Base-by-base conservation (phyloP, 2,113 vertebrate species). In the Mustela lutreola region DNA sequence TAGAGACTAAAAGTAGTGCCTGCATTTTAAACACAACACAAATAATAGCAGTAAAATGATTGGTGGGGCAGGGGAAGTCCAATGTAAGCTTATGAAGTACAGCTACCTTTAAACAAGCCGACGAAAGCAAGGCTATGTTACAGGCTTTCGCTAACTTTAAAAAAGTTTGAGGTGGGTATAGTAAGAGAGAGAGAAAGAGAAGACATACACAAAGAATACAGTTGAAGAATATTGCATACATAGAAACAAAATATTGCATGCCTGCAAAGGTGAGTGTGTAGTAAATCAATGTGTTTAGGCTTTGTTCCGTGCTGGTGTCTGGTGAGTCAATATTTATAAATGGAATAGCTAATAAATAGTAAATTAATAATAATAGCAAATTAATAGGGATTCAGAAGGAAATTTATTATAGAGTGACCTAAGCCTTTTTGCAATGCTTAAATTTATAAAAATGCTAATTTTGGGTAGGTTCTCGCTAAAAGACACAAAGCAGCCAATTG, bases 181-280 rank as follows among this genome's bases (percentile, higher is more conserved):
- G 48, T 63, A 33, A 36, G 7, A 12, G 0, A 60, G n/a, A 1
- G 6, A 0, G 10, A 1, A 4, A 39, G 7, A 31, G 9, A 26
- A 26, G 39, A 36, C 14, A 56, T 36, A 24, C 11, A 2, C n/a
- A n/a, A 91, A 89, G 24, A 75, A 56, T 11, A 14, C 4, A 60
- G 12, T 60, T 15, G 75, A 62, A 70, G 12, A 83, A 73, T 5
- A 16, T 18, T 60, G 28, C 24, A 39, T 1, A 71, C 33, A 58
- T 3, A 31, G 21, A 39, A 45, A 71, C 4, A 62, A n/a, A 22
- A n/a, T 33, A 36, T 0, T 18, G 16, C 48, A 4, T 33, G 39
- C 4, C 15, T 33, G n/a, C 28, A 50, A 91, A 56, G 12, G 1
- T 31, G 9, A 48, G 4, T 9, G 0, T 45, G 18, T 7, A 42